Evolutionary conservation across 37 sponge, comb jelly and placozoan genomes (phyloP).

Genomic region (Oopsacas minuta): DNA sequence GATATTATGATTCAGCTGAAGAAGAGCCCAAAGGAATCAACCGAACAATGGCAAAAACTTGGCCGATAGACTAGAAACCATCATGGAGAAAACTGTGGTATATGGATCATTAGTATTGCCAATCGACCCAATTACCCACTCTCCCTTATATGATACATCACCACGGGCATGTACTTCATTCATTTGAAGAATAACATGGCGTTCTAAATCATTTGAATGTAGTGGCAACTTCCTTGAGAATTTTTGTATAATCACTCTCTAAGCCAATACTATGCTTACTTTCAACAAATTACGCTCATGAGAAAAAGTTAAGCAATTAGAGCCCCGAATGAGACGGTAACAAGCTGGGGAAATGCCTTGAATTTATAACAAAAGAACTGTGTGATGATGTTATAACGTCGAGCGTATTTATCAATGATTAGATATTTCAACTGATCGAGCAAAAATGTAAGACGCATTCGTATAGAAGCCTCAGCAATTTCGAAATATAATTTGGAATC

Average conservation of each 20-base stretch:
- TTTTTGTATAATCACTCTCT: background rate
- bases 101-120: background rate
- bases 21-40: background rate
- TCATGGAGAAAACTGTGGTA: background rate
- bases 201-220: background rate
- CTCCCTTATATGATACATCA: background rate
- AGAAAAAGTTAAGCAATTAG: background rate
- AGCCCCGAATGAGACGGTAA: background rate
- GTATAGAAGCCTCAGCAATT: background rate
- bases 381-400: background rate
- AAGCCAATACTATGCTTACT: background rate
- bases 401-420: background rate
- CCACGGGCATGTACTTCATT: background rate
- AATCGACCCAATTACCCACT: background rate
- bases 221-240: background rate
- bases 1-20: background rate
- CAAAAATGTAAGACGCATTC: background rate
- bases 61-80: background rate
- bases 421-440: background rate
- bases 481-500: background rate
- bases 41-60: background rate
- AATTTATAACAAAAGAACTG: background rate
- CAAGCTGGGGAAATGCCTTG: background rate
- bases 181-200: background rate
- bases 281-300: background rate